Percentiles rank a stretch among this genome's conserved stretches.
Conservation (phyloP, 1,140 invertebrate species). For the Tetragnatha versicolor region DNA sequence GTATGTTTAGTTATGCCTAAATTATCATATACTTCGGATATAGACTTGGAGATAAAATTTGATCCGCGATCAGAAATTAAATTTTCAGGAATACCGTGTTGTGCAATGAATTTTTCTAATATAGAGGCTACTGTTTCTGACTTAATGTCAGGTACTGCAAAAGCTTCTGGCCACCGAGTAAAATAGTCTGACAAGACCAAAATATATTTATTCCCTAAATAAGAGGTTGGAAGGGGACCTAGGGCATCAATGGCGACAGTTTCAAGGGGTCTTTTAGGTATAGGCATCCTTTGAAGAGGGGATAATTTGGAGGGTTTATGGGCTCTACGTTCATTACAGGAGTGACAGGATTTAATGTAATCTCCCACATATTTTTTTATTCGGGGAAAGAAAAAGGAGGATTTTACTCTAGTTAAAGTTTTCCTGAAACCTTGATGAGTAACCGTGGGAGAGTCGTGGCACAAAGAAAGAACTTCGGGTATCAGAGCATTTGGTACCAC, state of each 20-base stretch:
- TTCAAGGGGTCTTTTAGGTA: not conserved
- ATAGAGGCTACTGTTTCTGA: conserved; percentile 56
- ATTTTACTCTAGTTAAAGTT: not conserved
- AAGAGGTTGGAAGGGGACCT: conserved; percentile 58
- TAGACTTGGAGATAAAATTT: conserved; percentile 46
- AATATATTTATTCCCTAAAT: conserved; percentile 57
- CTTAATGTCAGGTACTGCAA: conserved; percentile 58
- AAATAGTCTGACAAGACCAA: conserved; percentile 59
- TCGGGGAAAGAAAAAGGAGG: not conserved
- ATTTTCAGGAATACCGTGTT: conserved; percentile 57
- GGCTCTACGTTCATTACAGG: not conserved
- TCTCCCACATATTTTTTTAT: not conserved
- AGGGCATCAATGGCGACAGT: conserved; percentile 50
- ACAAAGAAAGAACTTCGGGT: not conserved
- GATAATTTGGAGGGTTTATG: not conserved
- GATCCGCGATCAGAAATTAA: conserved; percentile 58
- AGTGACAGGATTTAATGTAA: not conserved
- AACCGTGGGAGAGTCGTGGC: not conserved
- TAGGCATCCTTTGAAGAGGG: not conserved
- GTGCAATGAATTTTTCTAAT: conserved; percentile 57
- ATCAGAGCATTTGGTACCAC: not conserved
- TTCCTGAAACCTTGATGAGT: not conserved
- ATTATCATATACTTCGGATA: not conserved
- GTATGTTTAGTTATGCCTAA: conserved; percentile 20
- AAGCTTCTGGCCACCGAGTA: conserved; percentile 59